phyloP scores from a whole-genome alignment of 2,797 vertebrate species.

The Pangasius krempfi region DNA sequence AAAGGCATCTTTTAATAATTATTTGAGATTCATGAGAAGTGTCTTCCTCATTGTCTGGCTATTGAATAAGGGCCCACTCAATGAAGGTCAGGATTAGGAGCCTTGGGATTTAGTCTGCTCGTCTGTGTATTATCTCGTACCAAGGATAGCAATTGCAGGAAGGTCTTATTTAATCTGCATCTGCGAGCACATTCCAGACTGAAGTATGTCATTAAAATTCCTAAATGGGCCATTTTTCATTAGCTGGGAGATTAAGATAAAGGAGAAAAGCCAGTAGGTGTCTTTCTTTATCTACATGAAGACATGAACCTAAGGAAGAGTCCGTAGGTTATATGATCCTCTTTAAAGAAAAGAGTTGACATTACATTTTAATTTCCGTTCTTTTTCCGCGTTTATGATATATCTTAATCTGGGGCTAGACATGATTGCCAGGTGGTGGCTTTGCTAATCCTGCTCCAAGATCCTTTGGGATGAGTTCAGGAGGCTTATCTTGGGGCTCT shows the following conservation, averaged over 20 bases:
- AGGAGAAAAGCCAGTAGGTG: constrained; percentile 5
- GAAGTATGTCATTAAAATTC: constrained; percentile 63
- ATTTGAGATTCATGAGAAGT: constrained; percentile 59
- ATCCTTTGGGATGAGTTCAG: constrained; percentile 29
- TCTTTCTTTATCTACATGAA: constrained; percentile 53
- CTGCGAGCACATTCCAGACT: constrained; percentile 44
- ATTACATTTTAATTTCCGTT: constrained; percentile 50
- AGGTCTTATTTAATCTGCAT: constrained; percentile 59
- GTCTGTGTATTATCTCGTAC: constrained; percentile 58
- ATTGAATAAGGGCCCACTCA: constrained; percentile 51
- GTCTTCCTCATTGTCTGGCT: constrained; percentile 51
- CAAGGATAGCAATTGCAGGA: constrained; percentile 56
- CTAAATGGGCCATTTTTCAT: constrained; percentile 43
- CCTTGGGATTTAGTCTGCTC: constrained; percentile 51
- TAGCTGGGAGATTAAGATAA: constrained; percentile 58
- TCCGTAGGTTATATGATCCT: constrained; percentile 50
- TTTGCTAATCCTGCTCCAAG: constrained; percentile 25
- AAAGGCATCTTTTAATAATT: constrained; percentile 58
- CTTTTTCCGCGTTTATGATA: constrained; percentile 51
- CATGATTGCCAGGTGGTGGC: constrained; percentile 49
- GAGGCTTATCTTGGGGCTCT: not conserved
- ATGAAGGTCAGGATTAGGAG: constrained; percentile 62
- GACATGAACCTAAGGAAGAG: constrained; percentile 22
- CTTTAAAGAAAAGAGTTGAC: constrained; percentile 59
- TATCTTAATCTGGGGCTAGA: constrained; percentile 48